phyloP scores from a whole-genome alignment of 2,113 vertebrate genomes.

The Microcebus griseorufus region DNA sequence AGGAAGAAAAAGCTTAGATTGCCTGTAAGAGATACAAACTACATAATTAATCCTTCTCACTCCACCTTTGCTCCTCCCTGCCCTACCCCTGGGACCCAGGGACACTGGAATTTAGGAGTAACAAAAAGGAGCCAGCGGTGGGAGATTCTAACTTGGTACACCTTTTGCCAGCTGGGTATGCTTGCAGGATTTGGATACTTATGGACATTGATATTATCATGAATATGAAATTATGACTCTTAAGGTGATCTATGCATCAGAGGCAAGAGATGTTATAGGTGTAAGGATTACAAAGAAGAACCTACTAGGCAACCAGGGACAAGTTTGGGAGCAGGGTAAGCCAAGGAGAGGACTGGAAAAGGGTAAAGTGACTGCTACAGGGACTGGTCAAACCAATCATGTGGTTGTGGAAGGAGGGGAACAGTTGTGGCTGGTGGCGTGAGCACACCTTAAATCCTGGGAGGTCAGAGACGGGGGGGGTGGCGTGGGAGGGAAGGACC shows the following conservation, averaged over 20 bases:
- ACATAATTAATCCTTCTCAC: background rate
- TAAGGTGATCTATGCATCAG: background rate
- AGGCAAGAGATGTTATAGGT: background rate
- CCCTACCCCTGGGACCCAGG: background rate
- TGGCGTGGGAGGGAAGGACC: too few species aligned
- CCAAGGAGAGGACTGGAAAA: background rate
- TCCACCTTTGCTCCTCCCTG: background rate
- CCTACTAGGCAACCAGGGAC: background rate
- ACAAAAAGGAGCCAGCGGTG: background rate
- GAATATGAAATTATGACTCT: background rate
- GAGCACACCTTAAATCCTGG: background rate
- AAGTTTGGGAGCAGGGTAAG: background rate
- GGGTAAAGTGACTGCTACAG: background rate
- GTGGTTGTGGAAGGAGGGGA: background rate
- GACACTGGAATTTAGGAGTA: background rate
- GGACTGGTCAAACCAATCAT: background rate
- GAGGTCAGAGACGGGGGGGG: background rate
- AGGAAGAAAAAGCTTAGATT: background rate
- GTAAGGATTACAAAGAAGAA: background rate
- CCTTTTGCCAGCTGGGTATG: background rate
- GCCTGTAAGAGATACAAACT: background rate
- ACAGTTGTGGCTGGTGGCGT: background rate
- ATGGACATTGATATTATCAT: background rate
- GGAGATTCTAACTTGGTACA: background rate
- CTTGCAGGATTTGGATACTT: background rate